Percentiles rank a stretch among this genome's conserved stretches.
Conservation (phyloP, 2,797 vertebrate species). For the Tragelaphus oryx region DNA sequence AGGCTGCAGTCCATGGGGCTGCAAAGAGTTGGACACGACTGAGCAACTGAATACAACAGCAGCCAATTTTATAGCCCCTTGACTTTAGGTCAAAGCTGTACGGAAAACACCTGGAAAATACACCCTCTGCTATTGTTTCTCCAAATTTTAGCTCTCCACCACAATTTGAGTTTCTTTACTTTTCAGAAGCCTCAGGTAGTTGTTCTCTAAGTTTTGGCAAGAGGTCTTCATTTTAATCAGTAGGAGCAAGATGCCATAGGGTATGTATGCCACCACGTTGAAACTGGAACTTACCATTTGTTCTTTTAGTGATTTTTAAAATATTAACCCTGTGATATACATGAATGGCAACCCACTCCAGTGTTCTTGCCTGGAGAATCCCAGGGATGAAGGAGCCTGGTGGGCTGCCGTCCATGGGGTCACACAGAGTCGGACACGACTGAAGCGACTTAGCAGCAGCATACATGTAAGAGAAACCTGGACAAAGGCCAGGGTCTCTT, state of each 20-base stretch:
- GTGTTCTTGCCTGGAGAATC: too few species aligned
- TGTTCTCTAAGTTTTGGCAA: background rate
- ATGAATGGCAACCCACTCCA: too few species aligned
- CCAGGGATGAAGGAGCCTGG: too few species aligned
- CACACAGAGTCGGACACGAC: too few species aligned
- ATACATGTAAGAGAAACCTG: background rate
- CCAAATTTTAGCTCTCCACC: background rate
- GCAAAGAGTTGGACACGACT: background rate
- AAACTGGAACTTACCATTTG: background rate
- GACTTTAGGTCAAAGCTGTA: background rate
- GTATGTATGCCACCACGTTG: background rate
- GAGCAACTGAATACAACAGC: background rate
- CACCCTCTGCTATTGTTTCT: background rate
- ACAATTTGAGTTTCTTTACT: background rate
- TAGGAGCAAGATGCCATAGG: background rate
- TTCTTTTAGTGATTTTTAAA: background rate
- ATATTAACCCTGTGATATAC: background rate
- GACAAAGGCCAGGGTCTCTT: background rate
- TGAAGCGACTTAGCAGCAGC: too few species aligned
- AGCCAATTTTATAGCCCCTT: background rate
- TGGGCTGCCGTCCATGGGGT: too few species aligned
- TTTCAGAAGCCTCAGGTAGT: background rate
- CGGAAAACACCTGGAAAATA: background rate
- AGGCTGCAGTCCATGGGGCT: background rate
- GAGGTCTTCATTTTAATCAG: background rate